Conservation (phyloP, 2,888 invertebrate species). For the Macaria liturata region DNA sequence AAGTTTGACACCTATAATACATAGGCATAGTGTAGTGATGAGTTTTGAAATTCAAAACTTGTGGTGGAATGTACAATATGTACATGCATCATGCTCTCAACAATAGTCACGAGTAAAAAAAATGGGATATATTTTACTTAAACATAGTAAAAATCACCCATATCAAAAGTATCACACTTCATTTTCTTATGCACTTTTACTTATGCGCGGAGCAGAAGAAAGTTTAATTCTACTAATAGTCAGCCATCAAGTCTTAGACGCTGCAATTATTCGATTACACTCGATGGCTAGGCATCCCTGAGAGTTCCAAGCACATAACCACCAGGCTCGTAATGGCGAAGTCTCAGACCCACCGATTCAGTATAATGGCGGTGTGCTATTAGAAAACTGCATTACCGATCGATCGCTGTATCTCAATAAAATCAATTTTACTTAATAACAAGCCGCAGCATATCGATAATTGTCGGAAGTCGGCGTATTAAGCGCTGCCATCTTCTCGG, state of each 20-base stretch:
- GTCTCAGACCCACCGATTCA: conserved; percentile 40
- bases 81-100: too few species aligned
- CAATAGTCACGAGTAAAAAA: too few species aligned
- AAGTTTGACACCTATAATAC: too few species aligned
- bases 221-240: background rate
- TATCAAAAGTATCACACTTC: too few species aligned
- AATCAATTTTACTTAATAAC: conserved; percentile 62
- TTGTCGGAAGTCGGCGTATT: conserved; percentile 66
- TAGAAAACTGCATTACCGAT: conserved; percentile 47
- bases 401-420: conserved; percentile 54
- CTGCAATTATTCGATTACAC: conserved; percentile 17
- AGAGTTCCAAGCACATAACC: conserved; percentile 32
- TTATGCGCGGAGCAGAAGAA: background rate
- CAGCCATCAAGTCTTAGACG: background rate
- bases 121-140: too few species aligned
- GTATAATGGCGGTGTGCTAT: conserved; percentile 41
- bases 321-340: conserved; percentile 36
- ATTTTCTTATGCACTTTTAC: too few species aligned
- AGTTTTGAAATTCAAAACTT: too few species aligned
- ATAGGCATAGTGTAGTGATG: too few species aligned
- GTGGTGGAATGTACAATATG: too few species aligned
- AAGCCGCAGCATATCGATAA: conserved; percentile 51
- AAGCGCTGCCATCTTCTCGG: conserved; percentile 54
- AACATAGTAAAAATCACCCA: too few species aligned
- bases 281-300: conserved; percentile 28